Percentiles rank a stretch among this genome's conserved stretches.
phyloP scores from a whole-genome alignment of 2,113 vertebrate species.

The Hippocampus abdominalis region DNA sequence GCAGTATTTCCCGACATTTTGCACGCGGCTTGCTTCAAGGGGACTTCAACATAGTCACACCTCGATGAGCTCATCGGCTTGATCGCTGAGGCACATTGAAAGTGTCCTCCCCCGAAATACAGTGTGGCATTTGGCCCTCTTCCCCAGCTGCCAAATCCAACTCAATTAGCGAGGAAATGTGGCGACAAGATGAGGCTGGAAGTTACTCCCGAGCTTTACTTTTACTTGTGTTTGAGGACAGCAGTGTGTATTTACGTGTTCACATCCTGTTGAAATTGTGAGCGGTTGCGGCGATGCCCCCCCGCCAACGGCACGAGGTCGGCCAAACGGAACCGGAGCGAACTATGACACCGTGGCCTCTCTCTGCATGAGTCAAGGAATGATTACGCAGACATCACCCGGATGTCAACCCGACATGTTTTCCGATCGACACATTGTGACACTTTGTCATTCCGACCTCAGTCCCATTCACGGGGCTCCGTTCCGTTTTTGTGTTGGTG shows the following conservation, averaged over 20 bases:
- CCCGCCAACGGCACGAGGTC: slow-evolving; percentile 31
- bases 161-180: slow-evolving; percentile 58
- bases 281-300: slow-evolving; percentile 9
- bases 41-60: slow-evolving; percentile 58
- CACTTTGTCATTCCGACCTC: slow-evolving; percentile 20
- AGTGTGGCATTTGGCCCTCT: slow-evolving; percentile 46
- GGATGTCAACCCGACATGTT: slow-evolving; percentile 40
- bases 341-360: slow-evolving; percentile 40
- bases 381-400: slow-evolving; percentile 23
- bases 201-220: slow-evolving; percentile 53
- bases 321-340: slow-evolving; percentile 32
- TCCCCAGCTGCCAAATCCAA: slow-evolving; percentile 59
- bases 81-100: slow-evolving; percentile 48
- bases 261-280: slow-evolving; percentile 9
- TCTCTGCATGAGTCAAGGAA: slow-evolving; percentile 31
- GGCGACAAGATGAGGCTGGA: slow-evolving; percentile 28
- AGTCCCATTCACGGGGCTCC: slow-evolving; percentile 24
- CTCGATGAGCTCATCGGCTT: slow-evolving; percentile 59
- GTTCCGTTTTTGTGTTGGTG: slow-evolving; percentile 1
- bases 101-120: slow-evolving; percentile 56
- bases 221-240: slow-evolving; percentile 50
- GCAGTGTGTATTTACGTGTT: slow-evolving; percentile 15
- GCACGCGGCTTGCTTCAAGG: slow-evolving; percentile 58
- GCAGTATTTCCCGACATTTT: slow-evolving; percentile 59
- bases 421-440: slow-evolving; percentile 32